Percentiles rank a stretch among this genome's conserved stretches.
Conservation (phyloP, 2,888 invertebrate genomes). For the Eumacrocentrus americanus region DNA sequence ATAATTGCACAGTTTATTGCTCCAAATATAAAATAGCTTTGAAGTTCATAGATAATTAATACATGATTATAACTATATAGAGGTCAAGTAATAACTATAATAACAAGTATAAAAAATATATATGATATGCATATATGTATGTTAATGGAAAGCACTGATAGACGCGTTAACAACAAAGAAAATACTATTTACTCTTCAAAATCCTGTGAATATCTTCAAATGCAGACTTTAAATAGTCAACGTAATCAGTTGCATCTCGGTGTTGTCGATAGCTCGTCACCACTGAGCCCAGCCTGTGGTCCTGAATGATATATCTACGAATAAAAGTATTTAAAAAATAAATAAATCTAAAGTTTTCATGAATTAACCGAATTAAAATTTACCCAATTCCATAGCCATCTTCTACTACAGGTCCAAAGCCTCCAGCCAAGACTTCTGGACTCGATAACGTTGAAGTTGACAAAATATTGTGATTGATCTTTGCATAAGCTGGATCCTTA, state of each 20-base stretch:
- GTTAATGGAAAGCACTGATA: conserved; percentile 12
- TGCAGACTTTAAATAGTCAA: conserved; percentile 73
- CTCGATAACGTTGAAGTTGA: conserved; percentile 95
- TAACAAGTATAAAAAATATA: conserved; percentile 25
- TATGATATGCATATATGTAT: conserved; percentile 21
- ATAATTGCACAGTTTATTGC: conserved; percentile 12
- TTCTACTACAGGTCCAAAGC: conserved; percentile 90
- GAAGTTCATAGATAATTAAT: conserved; percentile 23
- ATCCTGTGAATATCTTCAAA: conserved; percentile 72
- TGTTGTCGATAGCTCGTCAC: conserved; percentile 80
- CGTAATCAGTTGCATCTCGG: conserved; percentile 74
- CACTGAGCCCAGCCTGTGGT: conserved; percentile 81
- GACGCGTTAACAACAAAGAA: conserved; percentile 10
- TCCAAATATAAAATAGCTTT: conserved; percentile 21
- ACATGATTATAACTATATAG: conserved; percentile 20
- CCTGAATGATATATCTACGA: conserved; percentile 84
- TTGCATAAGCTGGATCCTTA: conserved; percentile 76
- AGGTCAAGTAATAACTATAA: conserved; percentile 21
- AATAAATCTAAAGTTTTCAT: background rate
- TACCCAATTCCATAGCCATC: conserved; percentile 95
- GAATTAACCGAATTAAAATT: conserved; percentile 36
- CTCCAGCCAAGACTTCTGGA: conserved; percentile 84
- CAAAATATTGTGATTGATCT: conserved; percentile 85
- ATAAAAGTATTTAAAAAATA: conserved; percentile 34
- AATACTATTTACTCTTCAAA: conserved; percentile 42